A percentile compares a stretch with the other conserved stretches of the same genome.
Evolutionary conservation across 2,797 vertebrate genomes (phyloP).

Genomic region (Amblyopsis hoosieri): DNA sequence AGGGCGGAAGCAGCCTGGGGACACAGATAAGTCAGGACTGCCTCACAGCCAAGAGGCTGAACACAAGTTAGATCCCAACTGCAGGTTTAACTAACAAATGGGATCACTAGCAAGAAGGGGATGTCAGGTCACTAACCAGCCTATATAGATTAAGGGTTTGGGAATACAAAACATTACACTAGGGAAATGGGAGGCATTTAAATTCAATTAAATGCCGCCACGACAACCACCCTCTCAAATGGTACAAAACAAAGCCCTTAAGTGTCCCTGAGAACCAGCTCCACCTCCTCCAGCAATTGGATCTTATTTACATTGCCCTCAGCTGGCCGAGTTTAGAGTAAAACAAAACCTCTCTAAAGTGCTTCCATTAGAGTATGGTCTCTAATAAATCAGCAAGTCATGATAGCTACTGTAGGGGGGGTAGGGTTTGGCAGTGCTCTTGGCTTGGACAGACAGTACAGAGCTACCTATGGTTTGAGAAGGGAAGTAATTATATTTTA

Average conservation of each 20-base stretch:
- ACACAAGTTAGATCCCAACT: constrained; percentile 4
- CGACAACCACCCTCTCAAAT: constrained; percentile 2
- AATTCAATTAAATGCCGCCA: constrained; percentile 16
- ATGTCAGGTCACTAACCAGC: not conserved
- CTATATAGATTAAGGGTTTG: not conserved
- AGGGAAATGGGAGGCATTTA: constrained; percentile 17
- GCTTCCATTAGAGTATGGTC: constrained; percentile 44
- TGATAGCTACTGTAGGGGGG: constrained; percentile 20
- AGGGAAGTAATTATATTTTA: not conserved
- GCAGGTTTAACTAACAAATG: not conserved
- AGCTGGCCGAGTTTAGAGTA: constrained; percentile 42
- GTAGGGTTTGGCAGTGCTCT: constrained; percentile 45
- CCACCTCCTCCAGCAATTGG: constrained; percentile 14
- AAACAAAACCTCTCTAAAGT: constrained; percentile 53
- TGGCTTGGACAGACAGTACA: constrained; percentile 24
- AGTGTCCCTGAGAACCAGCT: constrained; percentile 65
- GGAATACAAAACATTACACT: not conserved
- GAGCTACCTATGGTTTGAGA: not conserved
- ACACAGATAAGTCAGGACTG: constrained; percentile 18
- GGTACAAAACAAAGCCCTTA: constrained; percentile 36
- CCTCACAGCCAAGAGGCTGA: not conserved
- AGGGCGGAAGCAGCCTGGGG: constrained; percentile 3
- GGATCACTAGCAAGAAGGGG: not conserved
- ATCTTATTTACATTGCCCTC: constrained; percentile 44
- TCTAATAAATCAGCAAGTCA: constrained; percentile 18